Evolutionary conservation across 2,888 invertebrate species (phyloP), one percentile per base, ranked within the genome.

Genomic region (Iphiclides podalirius): DNA sequence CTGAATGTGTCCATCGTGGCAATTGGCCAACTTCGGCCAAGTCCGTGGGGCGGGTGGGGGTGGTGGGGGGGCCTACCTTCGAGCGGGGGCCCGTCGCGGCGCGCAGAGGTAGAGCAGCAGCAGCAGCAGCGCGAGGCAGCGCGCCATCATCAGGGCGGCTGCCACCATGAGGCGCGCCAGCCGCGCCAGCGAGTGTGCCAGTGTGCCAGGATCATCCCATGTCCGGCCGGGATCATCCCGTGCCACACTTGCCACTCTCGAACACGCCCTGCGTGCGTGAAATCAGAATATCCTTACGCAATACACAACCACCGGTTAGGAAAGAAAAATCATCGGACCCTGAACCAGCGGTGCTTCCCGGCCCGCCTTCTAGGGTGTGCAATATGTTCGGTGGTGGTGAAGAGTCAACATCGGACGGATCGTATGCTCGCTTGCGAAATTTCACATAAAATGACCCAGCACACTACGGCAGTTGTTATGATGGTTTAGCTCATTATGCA

Each of bases 161-260:
- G 34, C 50, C 43, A 46, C 47, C 49, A 61, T 51, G 53, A 54
- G 54, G 23, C 55, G 52, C 54, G 60, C 65, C 52, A 62, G 64
- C 54, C 55, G 58, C 54, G 61, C 64, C 64, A 63, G 58, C 52
- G 53, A 73, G 42, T 58, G 60, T 52, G 64, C 66, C 51, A 42
- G 55, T 50, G 68, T 65, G 49, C 63, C n/a, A n/a, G 64, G 59
- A 57, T 53, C 46, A 72, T 60, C 76, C 76, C 85, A 74, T 77
- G 78, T 75, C 78, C 59, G 70, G 61, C 64, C 59, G 67, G 54
- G 74, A 84, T 89, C 89, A 89, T 86, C 93, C 93, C 69, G 95
- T 96, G 75, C 95, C 95, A 76, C 94, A 95, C 85, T 95, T 95
- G 72, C 95, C 95, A 82, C 93, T 94, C 82, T 96, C 96, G 88